Conservation (phyloP, 2,888 invertebrate genomes). For the Bombylius major region DNA sequence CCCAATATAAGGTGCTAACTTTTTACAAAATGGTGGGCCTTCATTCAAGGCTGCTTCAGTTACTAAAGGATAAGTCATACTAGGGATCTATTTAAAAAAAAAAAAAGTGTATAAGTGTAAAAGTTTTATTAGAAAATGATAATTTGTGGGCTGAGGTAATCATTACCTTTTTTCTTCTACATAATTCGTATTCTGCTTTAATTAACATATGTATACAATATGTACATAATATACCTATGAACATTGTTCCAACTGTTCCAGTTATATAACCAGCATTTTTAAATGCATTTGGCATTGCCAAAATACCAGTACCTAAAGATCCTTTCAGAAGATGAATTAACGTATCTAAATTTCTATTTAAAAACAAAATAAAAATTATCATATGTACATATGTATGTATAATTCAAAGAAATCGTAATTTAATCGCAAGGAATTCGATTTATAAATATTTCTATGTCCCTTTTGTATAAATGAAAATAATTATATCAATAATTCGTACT, state of each 20-base stretch:
- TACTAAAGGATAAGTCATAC: constrained; percentile 68
- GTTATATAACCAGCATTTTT: constrained; percentile 49
- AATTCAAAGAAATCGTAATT: too few relatives aligned
- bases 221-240: constrained; percentile 80
- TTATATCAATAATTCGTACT: too few relatives aligned
- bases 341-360: constrained; percentile 66
- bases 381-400: background rate
- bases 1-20: constrained; percentile 52
- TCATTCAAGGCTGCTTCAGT: constrained; percentile 65
- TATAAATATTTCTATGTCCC: background rate
- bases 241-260: constrained; percentile 64
- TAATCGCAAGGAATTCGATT: background rate
- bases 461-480: too few relatives aligned
- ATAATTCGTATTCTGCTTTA: constrained; percentile 45
- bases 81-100: constrained; percentile 36
- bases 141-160: background rate
- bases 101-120: background rate
- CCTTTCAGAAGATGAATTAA: constrained; percentile 85
- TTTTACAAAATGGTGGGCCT: constrained; percentile 56
- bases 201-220: constrained; percentile 86
- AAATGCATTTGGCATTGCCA: constrained; percentile 72
- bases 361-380: background rate
- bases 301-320: constrained; percentile 84
- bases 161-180: constrained; percentile 40
- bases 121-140: background rate